These are phyloP conservation scores for Mythimna pallens DNA, from an alignment of 2,888 invertebrate species.

Conservation along the genomic window DNA sequence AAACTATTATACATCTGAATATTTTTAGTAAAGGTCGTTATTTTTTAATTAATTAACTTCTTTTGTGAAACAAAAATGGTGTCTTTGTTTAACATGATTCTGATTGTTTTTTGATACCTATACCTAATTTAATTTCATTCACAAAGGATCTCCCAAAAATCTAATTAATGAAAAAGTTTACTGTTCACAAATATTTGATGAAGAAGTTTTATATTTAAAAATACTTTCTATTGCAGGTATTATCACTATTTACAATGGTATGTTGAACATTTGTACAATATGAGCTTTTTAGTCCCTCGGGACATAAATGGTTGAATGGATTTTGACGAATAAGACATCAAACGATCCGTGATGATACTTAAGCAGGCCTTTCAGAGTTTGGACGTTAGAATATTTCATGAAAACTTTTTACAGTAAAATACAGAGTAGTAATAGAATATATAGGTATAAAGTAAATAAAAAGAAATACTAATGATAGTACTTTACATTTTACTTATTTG, in stretches of 20 bases:
- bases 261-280: constrained; percentile 59
- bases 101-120: constrained; percentile 6
- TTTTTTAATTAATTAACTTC: background rate
- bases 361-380: constrained; percentile 7
- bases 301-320: constrained; percentile 36
- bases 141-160: background rate
- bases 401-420: constrained; percentile 14
- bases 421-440: too few relatives aligned
- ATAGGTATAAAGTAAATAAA: background rate
- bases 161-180: constrained; percentile 16
- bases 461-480: constrained; percentile 1
- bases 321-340: constrained; percentile 42
- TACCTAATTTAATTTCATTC: constrained; percentile 6
- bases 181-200: constrained; percentile 9
- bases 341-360: constrained; percentile 30
- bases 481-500: background rate
- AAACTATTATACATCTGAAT: background rate
- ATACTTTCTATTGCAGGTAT: constrained; percentile 61
- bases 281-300: constrained; percentile 49
- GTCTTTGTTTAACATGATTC: constrained; percentile 9
- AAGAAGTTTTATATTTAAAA: constrained; percentile 38
- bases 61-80: background rate
- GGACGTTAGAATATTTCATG: constrained; percentile 4
- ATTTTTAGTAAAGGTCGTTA: constrained; percentile 17
- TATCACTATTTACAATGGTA: constrained; percentile 64